Evolutionary conservation across 2,797 vertebrate species (phyloP), one percentile per base, ranked within the genome.

Genomic region (Arnoldichthys spilopterus): DNA sequence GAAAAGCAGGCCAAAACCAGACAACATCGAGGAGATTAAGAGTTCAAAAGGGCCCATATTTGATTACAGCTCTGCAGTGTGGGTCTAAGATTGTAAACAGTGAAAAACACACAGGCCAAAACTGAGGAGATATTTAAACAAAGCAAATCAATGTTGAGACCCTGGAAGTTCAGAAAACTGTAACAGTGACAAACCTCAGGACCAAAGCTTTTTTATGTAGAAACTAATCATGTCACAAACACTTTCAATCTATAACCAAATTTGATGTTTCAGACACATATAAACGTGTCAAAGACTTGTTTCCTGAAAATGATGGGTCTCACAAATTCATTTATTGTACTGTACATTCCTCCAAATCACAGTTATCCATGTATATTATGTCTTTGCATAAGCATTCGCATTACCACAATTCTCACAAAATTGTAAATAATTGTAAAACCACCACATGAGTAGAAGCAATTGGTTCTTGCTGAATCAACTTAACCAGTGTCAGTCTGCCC

Each of bases 51-150:
- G 72, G 37, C 63, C 0, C 0, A 76, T 83, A 69, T 95, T 95
- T 89, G 94, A 96, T 80, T 91, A 95, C 77, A 93, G 94, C 67
- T 95, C 94, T 3, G 95, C 92, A 0, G 93, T 96, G 0, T 96
- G 95, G 95, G 95, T 96, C 56, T 96, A 89, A 94, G 6, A 54
- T 34, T 47, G 56, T 7, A 45, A 45, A 58, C 72, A 54, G 24
- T 51, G 40, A 79, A 54, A 54, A 58, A 72, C 22, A 71, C 47
- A 75, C 20, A 18, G 54, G 20, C 18, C 26, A 45, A 81, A 76
- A n/a, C 51, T 47, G 28, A 66, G 69, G 51, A 56, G n/a, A 6
- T 72, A 22, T 49, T 56, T 58, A 58, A 18, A 26, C 28, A 56
- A 47, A 45, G 64, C 16, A 59, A n/a, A 63, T 43, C 37, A 32